Conservation (phyloP, 2,113 vertebrate species). For the Pitta sordida region DNA sequence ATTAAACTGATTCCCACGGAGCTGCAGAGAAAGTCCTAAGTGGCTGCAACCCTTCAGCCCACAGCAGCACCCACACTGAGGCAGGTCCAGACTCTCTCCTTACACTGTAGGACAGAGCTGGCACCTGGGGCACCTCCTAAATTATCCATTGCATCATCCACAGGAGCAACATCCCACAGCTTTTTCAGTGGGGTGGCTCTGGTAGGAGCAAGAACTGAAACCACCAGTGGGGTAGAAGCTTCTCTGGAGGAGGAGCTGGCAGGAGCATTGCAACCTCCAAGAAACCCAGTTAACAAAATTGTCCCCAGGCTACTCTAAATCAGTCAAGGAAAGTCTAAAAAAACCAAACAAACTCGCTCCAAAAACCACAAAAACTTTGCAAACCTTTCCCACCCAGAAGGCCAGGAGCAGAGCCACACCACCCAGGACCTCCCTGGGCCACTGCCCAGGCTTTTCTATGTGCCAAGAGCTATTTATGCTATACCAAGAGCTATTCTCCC, state of each 20-base stretch:
- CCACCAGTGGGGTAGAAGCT: not conserved
- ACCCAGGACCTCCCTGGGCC: not conserved
- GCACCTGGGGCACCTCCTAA: not conserved
- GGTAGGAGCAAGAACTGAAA: not conserved
- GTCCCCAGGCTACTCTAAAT: not conserved
- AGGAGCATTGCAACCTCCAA: not conserved
- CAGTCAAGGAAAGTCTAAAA: not conserved
- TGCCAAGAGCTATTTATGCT: not conserved
- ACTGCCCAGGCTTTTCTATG: not conserved
- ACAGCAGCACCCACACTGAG: not conserved
- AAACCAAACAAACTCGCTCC: not conserved
- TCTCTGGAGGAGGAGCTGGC: not conserved
- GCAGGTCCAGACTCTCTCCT: not conserved
- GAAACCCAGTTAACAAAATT: rapidly evolving
- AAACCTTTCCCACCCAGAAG: not conserved
- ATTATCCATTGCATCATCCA: not conserved
- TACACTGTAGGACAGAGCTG: not conserved
- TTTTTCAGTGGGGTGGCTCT: not conserved
- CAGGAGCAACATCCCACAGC: not conserved
- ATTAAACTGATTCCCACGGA: not conserved
- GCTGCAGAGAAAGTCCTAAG: not conserved
- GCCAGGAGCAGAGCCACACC: not conserved
- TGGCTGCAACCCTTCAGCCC: no score
- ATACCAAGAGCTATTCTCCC: not conserved
- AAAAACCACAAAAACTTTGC: rapidly evolving